A percentile compares a stretch with the other conserved stretches of the same genome.
Conservation (phyloP, 1,140 invertebrate species). For the Meteorus sp. region DNA sequence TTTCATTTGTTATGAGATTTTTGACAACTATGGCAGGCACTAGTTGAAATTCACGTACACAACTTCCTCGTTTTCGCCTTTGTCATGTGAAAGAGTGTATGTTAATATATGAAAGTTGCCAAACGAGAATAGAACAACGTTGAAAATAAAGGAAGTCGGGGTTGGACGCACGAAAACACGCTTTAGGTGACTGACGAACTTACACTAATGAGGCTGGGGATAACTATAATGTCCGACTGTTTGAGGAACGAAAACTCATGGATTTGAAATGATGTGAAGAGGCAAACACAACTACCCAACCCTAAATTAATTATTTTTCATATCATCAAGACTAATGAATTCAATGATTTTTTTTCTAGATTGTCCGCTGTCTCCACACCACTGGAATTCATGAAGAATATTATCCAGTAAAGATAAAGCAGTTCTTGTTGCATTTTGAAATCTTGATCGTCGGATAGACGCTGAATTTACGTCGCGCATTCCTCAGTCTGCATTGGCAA, state of each 20-base stretch:
- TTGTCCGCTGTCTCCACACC: no score
- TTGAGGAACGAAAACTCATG: constrained; percentile 21
- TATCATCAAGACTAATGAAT: neutral
- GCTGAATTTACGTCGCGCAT: constrained; percentile 28
- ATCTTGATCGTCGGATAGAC: no score
- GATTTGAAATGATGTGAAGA: constrained; percentile 3
- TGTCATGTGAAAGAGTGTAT: constrained; percentile 7
- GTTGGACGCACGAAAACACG: constrained; percentile 14
- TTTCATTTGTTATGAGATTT: no score
- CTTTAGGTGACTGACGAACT: constrained; percentile 45
- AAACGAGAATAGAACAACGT: constrained; percentile 40
- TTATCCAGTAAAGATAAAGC: neutral
- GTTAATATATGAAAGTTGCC: constrained; percentile 36
- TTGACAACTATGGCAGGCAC: no score
- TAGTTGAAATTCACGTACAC: neutral
- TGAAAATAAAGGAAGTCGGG: constrained; percentile 34
- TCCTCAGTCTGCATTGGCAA: constrained; percentile 25
- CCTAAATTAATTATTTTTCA: neutral
- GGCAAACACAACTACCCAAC: neutral
- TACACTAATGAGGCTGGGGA: constrained; percentile 43
- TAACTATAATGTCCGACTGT: constrained; percentile 12
- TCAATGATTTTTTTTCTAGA: neutral
- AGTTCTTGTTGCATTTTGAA: no score
- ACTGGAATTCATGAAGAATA: neutral
- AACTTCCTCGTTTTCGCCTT: constrained; percentile 1